Percentiles rank a stretch among this genome's conserved stretches.
Conservation (phyloP, 2,113 vertebrate genomes). For the Xyrauchen texanus region DNA sequence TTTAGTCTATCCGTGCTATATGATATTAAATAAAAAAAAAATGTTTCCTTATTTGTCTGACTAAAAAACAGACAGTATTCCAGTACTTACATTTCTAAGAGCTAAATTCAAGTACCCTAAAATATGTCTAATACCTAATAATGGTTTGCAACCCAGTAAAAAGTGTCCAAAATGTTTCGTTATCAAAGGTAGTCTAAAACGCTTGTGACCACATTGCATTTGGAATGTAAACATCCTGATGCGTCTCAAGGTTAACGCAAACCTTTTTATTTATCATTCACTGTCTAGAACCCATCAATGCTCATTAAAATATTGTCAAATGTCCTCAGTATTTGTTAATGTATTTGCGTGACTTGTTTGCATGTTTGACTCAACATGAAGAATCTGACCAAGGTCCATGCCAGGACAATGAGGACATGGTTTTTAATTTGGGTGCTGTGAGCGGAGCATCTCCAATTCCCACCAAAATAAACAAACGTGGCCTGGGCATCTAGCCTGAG, state of each 20-base stretch:
- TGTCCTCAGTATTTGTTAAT: neutral
- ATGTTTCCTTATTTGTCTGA: too few relatives aligned
- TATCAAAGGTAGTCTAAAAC: too few relatives aligned
- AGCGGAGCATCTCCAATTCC: constrained; percentile 36
- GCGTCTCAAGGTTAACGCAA: neutral
- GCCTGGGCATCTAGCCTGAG: constrained; percentile 37
- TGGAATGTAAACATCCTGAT: too few relatives aligned
- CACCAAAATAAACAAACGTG: constrained; percentile 48
- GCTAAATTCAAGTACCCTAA: too few relatives aligned
- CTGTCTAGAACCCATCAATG: neutral
- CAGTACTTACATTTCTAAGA: too few relatives aligned
- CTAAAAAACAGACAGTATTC: too few relatives aligned
- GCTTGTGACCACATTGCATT: too few relatives aligned
- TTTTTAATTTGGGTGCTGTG: constrained; percentile 44
- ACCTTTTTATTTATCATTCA: neutral
- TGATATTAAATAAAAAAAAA: too few relatives aligned
- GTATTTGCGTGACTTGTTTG: constrained; percentile 20
- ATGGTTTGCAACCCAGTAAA: too few relatives aligned
- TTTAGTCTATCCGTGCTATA: too few relatives aligned
- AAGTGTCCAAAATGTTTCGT: too few relatives aligned
- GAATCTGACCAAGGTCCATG: neutral
- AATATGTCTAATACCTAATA: too few relatives aligned
- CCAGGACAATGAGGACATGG: constrained; percentile 5
- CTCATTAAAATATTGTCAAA: constrained; percentile 23
- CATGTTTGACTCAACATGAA: constrained; percentile 9